Evolutionary conservation across 2,888 invertebrate genomes (phyloP).

Genomic region (Bruchidius siliquastri): DNA sequence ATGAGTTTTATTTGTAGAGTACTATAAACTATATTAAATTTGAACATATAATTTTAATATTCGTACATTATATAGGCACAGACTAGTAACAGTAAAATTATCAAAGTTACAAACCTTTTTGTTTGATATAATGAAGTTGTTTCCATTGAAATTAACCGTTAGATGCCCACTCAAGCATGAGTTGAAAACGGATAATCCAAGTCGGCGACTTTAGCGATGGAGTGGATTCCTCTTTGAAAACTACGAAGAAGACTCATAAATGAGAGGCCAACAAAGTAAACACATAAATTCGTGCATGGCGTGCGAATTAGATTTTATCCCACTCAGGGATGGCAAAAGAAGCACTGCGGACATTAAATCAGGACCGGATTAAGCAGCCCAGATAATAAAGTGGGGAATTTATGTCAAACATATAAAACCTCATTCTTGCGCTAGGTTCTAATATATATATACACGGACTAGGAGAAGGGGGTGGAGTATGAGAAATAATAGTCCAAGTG

Average conservation of each 20-base stretch:
- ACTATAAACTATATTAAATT: too few species aligned
- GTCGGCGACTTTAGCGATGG: neutral
- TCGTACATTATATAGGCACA: too few species aligned
- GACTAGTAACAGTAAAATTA: too few species aligned
- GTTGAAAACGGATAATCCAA: neutral
- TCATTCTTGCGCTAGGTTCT: conserved; percentile 1
- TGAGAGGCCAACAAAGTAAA: conserved; percentile 17
- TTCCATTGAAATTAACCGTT: neutral
- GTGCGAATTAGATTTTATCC: conserved; percentile 26
- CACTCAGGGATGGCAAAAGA: conserved; percentile 11
- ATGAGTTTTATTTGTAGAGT: too few species aligned
- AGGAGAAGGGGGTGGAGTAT: neutral
- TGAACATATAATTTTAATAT: too few species aligned
- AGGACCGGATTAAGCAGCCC: conserved; percentile 15
- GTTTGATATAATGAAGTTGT: neutral
- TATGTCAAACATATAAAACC: conserved; percentile 8
- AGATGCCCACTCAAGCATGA: neutral
- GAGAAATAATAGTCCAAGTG: neutral
- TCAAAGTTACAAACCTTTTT: neutral
- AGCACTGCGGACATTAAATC: conserved; percentile 16
- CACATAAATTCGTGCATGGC: conserved; percentile 25
- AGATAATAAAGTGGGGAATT: neutral
- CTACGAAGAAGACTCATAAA: neutral
- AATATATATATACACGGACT: conserved; percentile 5
- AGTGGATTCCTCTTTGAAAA: neutral